Evolutionary conservation across 2,888 invertebrate species (phyloP), one percentile per base, ranked within the genome.

Genomic region (Drosophila diplacantha): DNA sequence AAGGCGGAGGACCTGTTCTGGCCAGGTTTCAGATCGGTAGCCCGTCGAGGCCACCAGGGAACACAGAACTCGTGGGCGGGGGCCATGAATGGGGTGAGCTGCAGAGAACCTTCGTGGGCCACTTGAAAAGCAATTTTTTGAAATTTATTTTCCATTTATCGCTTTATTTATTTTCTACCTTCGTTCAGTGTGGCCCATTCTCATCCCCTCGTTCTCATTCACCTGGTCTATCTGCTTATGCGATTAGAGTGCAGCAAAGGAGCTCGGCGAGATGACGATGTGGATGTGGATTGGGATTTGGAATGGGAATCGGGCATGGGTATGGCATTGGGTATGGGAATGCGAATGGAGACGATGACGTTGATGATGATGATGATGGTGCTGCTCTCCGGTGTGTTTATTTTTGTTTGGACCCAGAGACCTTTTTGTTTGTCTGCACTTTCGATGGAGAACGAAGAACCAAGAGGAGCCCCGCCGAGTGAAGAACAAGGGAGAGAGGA

Each of bases 121-220:
- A 80, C 83, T 78, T 80, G 81, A 78, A 77, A 74, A 82, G 67
- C 67, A 77, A 76, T 82, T 78, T 75, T 56, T 61, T 43, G 35
- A 77, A 78, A 82, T 77, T 77, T 80, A 71, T 82, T 82, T 80
- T 71, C 69, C 77, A 78, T 82, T 82, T 78, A 82, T 78, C 80
- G 83, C 74, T 82, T 78, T 67, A 80, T 78, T 82, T 74, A 70
- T 76, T 77, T 73, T 78, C 64, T 22, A 60, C 56, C 70, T 62
- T 52, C 69, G 47, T 56, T 62, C 38, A 39, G 50, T 69, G 68
- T 67, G 65, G 68, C 51, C 69, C 54, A 34, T 26, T 22, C 53
- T 31, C 32, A 31, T 14, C 37, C 39, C 18, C 57, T 47, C n/a
- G 50, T 41, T 52, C 58, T 18, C 24, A 20, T 39, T 52, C 63